Conservation (phyloP, 2,888 invertebrate species). For the Pollenia angustigena region DNA sequence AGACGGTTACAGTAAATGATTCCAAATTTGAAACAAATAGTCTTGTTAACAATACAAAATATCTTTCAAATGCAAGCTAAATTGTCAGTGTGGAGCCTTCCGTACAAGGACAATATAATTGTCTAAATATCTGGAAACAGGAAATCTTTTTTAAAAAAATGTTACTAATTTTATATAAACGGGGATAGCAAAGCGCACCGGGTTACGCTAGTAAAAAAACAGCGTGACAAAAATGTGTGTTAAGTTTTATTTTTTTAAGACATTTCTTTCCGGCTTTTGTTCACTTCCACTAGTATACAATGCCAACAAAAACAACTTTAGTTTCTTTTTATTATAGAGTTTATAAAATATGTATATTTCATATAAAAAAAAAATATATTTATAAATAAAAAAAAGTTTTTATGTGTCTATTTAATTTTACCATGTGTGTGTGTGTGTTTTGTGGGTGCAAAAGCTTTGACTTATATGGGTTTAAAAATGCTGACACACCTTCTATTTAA, state of each 20-base stretch:
- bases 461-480: conserved; percentile 46
- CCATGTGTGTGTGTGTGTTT: neutral
- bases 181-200: too few relatives aligned
- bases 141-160: too few relatives aligned
- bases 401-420: neutral
- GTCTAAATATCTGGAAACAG: too few relatives aligned
- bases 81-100: too few relatives aligned
- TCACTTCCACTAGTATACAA: conserved; percentile 19
- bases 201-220: neutral
- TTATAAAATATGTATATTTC: neutral
- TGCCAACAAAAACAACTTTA: conserved; percentile 23
- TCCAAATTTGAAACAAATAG: too few relatives aligned
- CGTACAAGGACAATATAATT: too few relatives aligned
- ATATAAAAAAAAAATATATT: too few relatives aligned
- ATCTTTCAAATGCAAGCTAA: too few relatives aligned
- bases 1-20: too few relatives aligned
- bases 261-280: conserved; percentile 18
- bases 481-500: conserved; percentile 64
- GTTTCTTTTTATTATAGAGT: neutral
- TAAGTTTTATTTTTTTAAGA: conserved; percentile 56
- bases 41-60: too few relatives aligned
- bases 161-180: too few relatives aligned
- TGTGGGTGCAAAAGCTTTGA: neutral
- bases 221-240: conserved; percentile 66
- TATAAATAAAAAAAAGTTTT: neutral